These are phyloP conservation scores for Mantis religiosa DNA, from an alignment of 2,888 invertebrate species.

Conservation along the genomic window DNA sequence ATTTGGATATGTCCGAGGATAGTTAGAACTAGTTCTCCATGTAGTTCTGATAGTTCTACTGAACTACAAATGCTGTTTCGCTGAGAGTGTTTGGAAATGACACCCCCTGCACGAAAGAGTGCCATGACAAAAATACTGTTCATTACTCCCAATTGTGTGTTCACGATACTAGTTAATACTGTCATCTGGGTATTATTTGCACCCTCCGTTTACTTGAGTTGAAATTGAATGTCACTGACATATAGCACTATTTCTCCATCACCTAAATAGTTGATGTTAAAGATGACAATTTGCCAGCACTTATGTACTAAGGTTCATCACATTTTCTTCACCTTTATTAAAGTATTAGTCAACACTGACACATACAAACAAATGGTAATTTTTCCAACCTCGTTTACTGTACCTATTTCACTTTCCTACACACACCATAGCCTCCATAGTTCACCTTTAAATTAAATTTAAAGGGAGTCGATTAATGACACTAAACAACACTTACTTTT, in stretches of 20 bases:
- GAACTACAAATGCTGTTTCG: not conserved
- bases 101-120: not conserved
- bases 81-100: not conserved
- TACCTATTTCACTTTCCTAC: not conserved
- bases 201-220: not conserved
- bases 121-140: not conserved
- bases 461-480: no score
- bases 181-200: not conserved
- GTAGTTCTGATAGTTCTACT: constrained; percentile 6
- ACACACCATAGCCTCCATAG: no score
- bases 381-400: not conserved
- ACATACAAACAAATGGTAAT: not conserved
- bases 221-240: not conserved
- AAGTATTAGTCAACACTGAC: not conserved
- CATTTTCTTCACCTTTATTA: not conserved
- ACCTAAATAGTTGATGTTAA: no score
- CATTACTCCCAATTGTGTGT: not conserved
- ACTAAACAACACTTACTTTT: no score
- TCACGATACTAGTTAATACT: not conserved
- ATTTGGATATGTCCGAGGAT: constrained; percentile 34
- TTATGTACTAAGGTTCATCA: not conserved
- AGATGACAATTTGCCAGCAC: no score
- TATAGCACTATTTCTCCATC: not conserved
- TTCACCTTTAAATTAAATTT: no score
- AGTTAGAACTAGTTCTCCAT: constrained; percentile 36